Evolutionary conservation across 2,888 invertebrate species (phyloP).

Genomic region (Xiphydria camelus): DNA sequence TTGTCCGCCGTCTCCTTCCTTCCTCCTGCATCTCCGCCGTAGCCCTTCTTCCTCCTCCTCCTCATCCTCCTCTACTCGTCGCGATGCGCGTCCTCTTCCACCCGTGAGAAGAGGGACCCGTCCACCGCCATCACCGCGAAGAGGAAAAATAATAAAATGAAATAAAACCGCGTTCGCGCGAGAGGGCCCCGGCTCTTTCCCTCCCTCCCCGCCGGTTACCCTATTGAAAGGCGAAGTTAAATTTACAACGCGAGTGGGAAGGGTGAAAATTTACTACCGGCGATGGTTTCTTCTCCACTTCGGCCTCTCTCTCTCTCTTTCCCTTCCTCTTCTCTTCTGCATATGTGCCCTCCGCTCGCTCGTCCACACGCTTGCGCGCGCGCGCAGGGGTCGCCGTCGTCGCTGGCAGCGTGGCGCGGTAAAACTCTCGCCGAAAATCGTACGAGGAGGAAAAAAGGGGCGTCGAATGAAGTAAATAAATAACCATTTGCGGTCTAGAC

Average conservation of each 20-base stretch:
- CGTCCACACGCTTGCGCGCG: too few relatives aligned
- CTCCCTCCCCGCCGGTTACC: too few relatives aligned
- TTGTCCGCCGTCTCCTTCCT: slow-evolving; percentile 26
- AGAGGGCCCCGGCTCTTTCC: too few relatives aligned
- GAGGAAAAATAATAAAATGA: slow-evolving; percentile 11
- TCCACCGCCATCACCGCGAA: slow-evolving; percentile 3
- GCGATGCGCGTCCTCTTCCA: neutral
- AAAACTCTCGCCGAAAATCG: slow-evolving; percentile 39
- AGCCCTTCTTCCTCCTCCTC: neutral
- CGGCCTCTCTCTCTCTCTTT: too few relatives aligned
- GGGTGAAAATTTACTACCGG: slow-evolving; percentile 49
- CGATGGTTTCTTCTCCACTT: too few relatives aligned
- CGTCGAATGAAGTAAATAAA: slow-evolving; percentile 41
- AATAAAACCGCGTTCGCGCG: slow-evolving; percentile 11
- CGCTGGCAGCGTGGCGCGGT: slow-evolving; percentile 12
- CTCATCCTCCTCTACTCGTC: neutral
- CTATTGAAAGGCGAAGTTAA: slow-evolving; percentile 43
- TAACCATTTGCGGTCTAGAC: slow-evolving; percentile 27
- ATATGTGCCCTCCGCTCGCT: too few relatives aligned
- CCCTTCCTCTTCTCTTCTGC: too few relatives aligned
- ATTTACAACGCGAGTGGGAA: slow-evolving; percentile 43
- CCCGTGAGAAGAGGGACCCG: too few relatives aligned
- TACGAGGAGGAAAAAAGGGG: slow-evolving; percentile 20
- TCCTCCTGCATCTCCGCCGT: slow-evolving; percentile 7
- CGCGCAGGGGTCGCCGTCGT: too few relatives aligned